Base-by-base conservation (phyloP, 2,888 invertebrate species). In the Aleiodes testaceus region DNA sequence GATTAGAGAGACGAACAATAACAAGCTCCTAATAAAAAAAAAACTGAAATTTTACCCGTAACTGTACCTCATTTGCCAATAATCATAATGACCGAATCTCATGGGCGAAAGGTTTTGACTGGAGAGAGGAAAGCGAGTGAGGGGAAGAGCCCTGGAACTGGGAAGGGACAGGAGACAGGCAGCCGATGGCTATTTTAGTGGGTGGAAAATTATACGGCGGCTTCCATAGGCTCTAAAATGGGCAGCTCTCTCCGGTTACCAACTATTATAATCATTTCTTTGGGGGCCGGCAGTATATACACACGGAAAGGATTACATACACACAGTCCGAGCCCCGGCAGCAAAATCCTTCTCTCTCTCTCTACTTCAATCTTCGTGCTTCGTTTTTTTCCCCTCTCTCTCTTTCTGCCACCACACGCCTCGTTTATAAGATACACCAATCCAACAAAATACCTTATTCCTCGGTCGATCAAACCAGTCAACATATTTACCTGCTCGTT, bases 141-240 rank as follows among this genome's bases (percentile, higher is more conserved):
- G 36, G 63, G 64, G 50, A 26, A 20, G 52, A 22, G 20, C 52
- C 22, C 52, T 53, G 53, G 53, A 53, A 53, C 42, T 36, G 59
- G 59, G 36, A 59, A 59, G 59, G 59, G 59, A 59, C 59, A 36
- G 59, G 59, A 59, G 71, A 59, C 78, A 78, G 81, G 79, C 71
- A 82, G 82, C 71, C 82, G 82, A 85, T 85, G 85, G 87, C 84
- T 86, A 85, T 86, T 87, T 87, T 87, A 86, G 87, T 86, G 85
- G 87, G 87, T 87, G 87, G 87, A 86, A 87, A 87, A 87, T 87
- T 87, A 87, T 84, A 87, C 81, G 83, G 87, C 87, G 87, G 86
- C 86, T 82, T 85, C 82, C 75, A 83, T 83, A 84, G 86, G 82
- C 84, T 85, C 85, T 87, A 86, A 87, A 87, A 87, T 85, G 85